These are phyloP conservation scores for Dendrocincla fuliginosa DNA, from an alignment of 2,797 vertebrate genomes.

Conservation along the genomic window DNA sequence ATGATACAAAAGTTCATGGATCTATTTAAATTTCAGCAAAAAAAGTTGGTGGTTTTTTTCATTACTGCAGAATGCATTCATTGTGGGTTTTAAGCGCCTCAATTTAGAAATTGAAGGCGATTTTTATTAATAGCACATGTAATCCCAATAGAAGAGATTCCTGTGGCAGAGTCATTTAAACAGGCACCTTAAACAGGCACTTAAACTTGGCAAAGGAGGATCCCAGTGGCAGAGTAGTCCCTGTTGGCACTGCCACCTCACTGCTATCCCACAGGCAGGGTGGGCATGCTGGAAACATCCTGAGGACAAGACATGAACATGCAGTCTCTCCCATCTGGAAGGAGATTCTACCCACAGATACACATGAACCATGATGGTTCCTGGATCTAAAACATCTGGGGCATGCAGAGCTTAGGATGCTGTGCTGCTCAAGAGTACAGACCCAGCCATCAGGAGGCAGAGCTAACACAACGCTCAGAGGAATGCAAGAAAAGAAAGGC, in stretches of 20 bases:
- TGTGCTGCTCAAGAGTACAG: accelerated
- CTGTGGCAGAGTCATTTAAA: neutral
- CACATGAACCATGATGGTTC: accelerated
- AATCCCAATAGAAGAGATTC: conserved; percentile 19
- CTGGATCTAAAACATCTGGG: neutral
- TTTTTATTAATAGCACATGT: conserved; percentile 61
- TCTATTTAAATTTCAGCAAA: conserved; percentile 46
- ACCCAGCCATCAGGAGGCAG: accelerated
- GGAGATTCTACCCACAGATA: neutral
- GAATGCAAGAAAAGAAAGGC: accelerated
- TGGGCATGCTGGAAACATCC: neutral
- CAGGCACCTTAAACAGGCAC: neutral
- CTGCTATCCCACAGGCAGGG: neutral
- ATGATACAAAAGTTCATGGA: conserved; percentile 36
- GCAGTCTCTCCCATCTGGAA: neutral
- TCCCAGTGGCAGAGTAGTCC: accelerated
- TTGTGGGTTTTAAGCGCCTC: conserved; percentile 26
- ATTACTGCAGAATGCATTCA: conserved; percentile 38
- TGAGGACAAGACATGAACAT: neutral
- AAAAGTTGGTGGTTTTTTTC: neutral
- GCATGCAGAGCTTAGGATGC: neutral
- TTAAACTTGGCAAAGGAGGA: neutral
- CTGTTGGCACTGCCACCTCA: neutral
- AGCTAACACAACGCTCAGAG: accelerated
- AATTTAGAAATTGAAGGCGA: conserved; percentile 42